phyloP scores from a whole-genome alignment of 2,888 invertebrate genomes.

The Agrotis puta region DNA sequence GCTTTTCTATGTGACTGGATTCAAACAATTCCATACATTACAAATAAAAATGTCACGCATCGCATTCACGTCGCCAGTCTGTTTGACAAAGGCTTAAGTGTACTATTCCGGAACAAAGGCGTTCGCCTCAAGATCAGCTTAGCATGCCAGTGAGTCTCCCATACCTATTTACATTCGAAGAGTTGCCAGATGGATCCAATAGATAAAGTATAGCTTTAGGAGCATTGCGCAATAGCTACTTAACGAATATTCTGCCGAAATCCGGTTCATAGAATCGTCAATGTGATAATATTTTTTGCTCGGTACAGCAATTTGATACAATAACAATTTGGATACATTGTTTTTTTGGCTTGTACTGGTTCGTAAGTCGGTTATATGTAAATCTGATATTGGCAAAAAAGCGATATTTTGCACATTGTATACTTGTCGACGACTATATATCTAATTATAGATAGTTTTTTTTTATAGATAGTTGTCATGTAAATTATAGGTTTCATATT shows the following conservation, averaged over 20 bases:
- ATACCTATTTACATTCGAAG: constrained; percentile 23
- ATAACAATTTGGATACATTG: constrained; percentile 37
- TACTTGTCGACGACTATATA: not conserved
- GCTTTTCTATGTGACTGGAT: too few species aligned
- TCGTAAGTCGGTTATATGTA: constrained; percentile 34
- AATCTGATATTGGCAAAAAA: constrained; percentile 46
- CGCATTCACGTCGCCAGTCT: too few species aligned
- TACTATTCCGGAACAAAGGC: constrained; percentile 5
- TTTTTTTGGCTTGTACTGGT: constrained; percentile 42
- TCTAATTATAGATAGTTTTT: constrained; percentile 2
- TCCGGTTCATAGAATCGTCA: constrained; percentile 35
- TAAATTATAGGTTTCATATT: constrained; percentile 15
- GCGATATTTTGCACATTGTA: constrained; percentile 19
- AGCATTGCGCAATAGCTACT: constrained; percentile 18
- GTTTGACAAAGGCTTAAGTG: too few species aligned
- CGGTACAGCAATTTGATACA: constrained; percentile 19
- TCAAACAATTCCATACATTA: too few species aligned
- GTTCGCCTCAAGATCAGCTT: not conserved
- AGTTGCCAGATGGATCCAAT: not conserved
- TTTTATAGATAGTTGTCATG: constrained; percentile 11
- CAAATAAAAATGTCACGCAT: too few species aligned
- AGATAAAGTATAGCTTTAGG: constrained; percentile 16
- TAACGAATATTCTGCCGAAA: constrained; percentile 8
- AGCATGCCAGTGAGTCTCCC: not conserved
- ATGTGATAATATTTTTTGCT: constrained; percentile 46